Evolutionary conservation across 2,113 vertebrate species (phyloP).

Genomic region (Grallaria varia): DNA sequence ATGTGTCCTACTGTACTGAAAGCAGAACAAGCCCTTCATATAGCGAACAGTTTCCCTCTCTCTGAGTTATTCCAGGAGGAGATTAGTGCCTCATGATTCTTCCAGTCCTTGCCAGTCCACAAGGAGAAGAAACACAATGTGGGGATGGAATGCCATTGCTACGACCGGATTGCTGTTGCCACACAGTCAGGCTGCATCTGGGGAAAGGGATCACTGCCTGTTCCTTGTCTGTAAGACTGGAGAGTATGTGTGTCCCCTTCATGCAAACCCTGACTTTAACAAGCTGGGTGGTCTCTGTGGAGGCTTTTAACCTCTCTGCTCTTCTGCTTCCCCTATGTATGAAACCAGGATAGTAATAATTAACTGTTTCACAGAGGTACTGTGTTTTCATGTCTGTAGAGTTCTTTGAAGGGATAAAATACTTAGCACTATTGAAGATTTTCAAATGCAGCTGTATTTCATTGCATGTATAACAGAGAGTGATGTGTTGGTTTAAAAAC

Average conservation of each 20-base stretch:
- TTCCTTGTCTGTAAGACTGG: neutral
- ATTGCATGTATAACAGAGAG: neutral
- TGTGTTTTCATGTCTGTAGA: neutral
- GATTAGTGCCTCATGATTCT: neutral
- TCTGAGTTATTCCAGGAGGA: neutral
- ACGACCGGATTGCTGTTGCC: neutral
- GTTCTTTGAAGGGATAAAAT: conserved; percentile 27
- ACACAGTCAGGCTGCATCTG: neutral
- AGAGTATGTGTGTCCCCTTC: neutral
- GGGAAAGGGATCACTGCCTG: neutral
- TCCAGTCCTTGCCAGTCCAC: neutral
- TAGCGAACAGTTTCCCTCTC: neutral
- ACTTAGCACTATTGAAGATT: neutral
- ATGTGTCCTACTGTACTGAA: neutral
- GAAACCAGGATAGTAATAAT: neutral
- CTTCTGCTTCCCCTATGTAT: neutral
- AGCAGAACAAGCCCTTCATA: neutral
- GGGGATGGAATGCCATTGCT: neutral
- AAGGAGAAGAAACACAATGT: neutral
- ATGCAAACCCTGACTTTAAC: neutral
- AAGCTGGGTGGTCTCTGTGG: conserved; percentile 34
- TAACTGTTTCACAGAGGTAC: neutral
- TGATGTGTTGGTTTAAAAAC: conserved; percentile 26
- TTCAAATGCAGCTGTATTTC: conserved; percentile 36
- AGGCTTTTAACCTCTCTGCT: conserved; percentile 3